phyloP scores from a whole-genome alignment of 2,888 invertebrate genomes.

The Patella depressa region DNA sequence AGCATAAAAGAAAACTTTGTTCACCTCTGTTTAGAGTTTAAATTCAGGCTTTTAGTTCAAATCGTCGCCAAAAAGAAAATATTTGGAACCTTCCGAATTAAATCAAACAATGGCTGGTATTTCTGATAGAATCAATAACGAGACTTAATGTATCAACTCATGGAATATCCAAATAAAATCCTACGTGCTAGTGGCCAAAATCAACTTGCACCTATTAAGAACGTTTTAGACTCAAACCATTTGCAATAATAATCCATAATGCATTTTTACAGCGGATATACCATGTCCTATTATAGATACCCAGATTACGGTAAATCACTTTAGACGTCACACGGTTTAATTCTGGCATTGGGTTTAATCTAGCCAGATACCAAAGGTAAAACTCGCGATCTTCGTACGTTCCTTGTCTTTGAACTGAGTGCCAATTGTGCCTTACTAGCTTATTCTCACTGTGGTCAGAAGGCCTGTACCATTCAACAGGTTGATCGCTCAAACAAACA shows the following conservation, averaged over 20 bases:
- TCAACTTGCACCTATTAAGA: slow-evolving; percentile 10
- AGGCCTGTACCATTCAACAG: slow-evolving; percentile 3
- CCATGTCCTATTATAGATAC: neutral
- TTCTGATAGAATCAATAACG: too few relatives aligned
- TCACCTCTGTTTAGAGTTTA: too few relatives aligned
- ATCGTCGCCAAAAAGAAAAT: too few relatives aligned
- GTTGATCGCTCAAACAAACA: slow-evolving; percentile 22
- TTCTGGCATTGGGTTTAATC: neutral
- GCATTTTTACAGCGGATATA: neutral
- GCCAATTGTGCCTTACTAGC: slow-evolving; percentile 21
- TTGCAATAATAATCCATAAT: neutral
- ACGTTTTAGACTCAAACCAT: neutral
- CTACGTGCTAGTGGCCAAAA: neutral
- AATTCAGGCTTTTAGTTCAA: too few relatives aligned
- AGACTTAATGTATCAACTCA: neutral
- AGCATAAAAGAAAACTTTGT: too few relatives aligned
- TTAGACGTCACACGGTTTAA: slow-evolving; percentile 9
- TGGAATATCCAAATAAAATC: neutral
- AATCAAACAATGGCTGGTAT: too few relatives aligned
- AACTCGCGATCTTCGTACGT: neutral
- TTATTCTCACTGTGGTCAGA: slow-evolving; percentile 20
- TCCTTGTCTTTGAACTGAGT: slow-evolving; percentile 21
- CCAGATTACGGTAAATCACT: slow-evolving; percentile 2
- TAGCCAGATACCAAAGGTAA: slow-evolving; percentile 5
- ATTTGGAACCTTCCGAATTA: too few relatives aligned